Base-by-base conservation (phyloP, 2,888 invertebrate species). In the Melanargia galathea region DNA sequence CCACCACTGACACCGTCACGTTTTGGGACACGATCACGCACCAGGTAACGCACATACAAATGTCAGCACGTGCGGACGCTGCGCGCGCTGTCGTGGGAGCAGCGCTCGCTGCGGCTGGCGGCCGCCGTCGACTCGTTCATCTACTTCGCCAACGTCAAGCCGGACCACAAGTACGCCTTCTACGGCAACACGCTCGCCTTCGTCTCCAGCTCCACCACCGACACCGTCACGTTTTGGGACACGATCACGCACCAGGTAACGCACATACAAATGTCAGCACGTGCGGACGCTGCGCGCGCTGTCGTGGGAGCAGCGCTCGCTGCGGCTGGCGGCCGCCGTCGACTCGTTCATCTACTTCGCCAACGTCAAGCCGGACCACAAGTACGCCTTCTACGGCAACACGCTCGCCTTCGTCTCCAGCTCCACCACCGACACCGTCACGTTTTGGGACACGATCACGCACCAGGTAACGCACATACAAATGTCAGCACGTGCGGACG, bases 261-360 rank as follows among this genome's bases (percentile, higher is more conserved):
- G n/a, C n/a, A n/a, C n/a, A n/a, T n/a, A n/a, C n/a, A n/a, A 30
- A 24, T 11, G 16, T 33, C 83, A 97, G 94, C 95, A 96, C 74
- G 90, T 98, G 61, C 93, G 98, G 61, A 97, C 96, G 0, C 95
- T 99, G 74, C 94, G 95, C 11, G 95, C 95, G 0, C 94, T 97
- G 71, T 95, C 97, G 0, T 99, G 99, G 99, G 99, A 99, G 86
- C 96, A 97, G n/a, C 95, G 95, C 60, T 98, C 99, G 0, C 91
- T 99, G 6, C 93, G 99, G 40, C 95, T 99, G 10, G 98, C 98
- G 0, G 93, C 99, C 67, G 97, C 98, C 1, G 97, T 99, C 0
- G 99, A 99, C 85, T 98, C 98, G 0, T 97, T 95, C 76, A 97
- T 99, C 72, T 99, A 98, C 87, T 99, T 99, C 84, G 99, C 99